Conservation (phyloP, 2,888 invertebrate genomes). For the Epirrhoe tristata region DNA sequence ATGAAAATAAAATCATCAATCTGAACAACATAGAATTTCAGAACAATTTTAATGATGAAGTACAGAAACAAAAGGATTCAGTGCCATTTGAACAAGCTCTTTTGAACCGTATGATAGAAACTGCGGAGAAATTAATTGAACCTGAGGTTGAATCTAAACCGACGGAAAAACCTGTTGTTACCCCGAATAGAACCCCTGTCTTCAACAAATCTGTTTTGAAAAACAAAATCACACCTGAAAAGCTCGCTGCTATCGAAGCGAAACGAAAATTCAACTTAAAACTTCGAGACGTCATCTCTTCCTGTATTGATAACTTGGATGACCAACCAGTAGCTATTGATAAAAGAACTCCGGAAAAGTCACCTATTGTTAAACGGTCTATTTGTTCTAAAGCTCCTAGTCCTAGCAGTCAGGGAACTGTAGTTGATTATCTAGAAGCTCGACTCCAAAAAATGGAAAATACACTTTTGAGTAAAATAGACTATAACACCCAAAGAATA, state of each 20-base stretch:
- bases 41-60: conserved; percentile 4
- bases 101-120: conserved; percentile 14
- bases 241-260: conserved; percentile 69
- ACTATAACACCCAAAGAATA: conserved; percentile 70
- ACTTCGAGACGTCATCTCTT: conserved; percentile 70
- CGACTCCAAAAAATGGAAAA: conserved; percentile 72
- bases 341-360: conserved; percentile 31
- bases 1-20: conserved; percentile 6
- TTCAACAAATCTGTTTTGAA: conserved; percentile 40
- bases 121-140: conserved; percentile 2
- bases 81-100: conserved; percentile 7
- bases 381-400: conserved; percentile 39
- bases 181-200: conserved; percentile 19
- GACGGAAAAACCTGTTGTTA: conserved; percentile 6
- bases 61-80: conserved; percentile 6
- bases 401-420: conserved; percentile 53
- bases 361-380: background rate
- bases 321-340: conserved; percentile 39
- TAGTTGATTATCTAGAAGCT: conserved; percentile 64
- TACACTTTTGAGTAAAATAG: conserved; percentile 67
- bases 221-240: conserved; percentile 65
- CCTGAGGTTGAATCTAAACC: conserved; percentile 16
- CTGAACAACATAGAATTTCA: conserved; percentile 11
- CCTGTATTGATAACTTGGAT: conserved; percentile 64
- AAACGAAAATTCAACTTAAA: conserved; percentile 78